Evolutionary conservation across 2,888 invertebrate genomes (phyloP), one percentile per base, ranked within the genome.

Genomic region (Zygaena filipendulae): DNA sequence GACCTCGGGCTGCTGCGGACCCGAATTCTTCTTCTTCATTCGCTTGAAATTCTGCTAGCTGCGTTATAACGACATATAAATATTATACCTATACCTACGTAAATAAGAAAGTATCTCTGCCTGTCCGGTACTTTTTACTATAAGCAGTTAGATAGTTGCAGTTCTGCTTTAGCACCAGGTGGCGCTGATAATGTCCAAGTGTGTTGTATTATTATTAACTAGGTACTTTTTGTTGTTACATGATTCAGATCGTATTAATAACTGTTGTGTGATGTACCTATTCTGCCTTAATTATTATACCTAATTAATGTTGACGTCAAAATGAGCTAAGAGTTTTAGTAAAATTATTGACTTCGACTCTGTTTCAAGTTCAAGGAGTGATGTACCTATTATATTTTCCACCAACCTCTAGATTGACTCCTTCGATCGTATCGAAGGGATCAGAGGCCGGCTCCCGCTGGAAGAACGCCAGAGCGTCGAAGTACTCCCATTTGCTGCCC

Each of bases 11-110:
- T 33, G 32, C 40, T 2, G 49, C 56, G 2, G 52, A 47, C 0
- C 62, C 70, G 9, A 74, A 72, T 25, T 60, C 62, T 21, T 58
- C 55, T 35, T 74, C 74, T 38, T 75, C 75, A n/a, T 72, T 55
- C 0, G 67, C 71, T 67, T 75, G 75, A 30, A 74, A 75, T 39
- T 72, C 72, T 8, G 74, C 72, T n/a, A 74, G 38, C 74, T 75
- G 38, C 2, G n/a, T n/a, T n/a, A n/a, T n/a, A n/a, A 8, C 13
- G 21, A 18, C 38, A 30, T 22, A 18, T 18, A 13, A 4, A 14
- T 11, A 12, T 13, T 27, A 29, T 20, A 22, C 10, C 32, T 21
- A 12, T 25, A 16, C 18, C 24, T 13, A 18, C 11, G 16, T 28
- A 25, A 23, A 32, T 21, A 25, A 11, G 18, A 13, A 13, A 16